These are phyloP conservation scores for Dasysyrphus tricinctus DNA, from an alignment of 2,888 invertebrate species.

Conservation along the genomic window DNA sequence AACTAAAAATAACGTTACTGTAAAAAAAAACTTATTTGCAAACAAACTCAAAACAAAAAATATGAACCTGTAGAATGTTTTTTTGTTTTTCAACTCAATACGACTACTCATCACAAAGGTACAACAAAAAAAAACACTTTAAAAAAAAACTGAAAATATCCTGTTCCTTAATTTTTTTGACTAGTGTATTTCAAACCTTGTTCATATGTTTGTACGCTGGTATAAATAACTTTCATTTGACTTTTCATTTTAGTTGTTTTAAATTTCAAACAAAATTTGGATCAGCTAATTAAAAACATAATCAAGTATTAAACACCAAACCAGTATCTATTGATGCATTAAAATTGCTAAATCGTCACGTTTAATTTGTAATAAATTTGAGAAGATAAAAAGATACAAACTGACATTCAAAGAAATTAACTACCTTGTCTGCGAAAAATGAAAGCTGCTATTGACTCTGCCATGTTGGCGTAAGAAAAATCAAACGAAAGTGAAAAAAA, in stretches of 20 bases:
- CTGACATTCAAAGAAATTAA: constrained; percentile 11
- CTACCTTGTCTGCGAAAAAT: constrained; percentile 32
- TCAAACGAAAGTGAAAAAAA: constrained; percentile 57
- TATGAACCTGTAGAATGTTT: too few relatives aligned
- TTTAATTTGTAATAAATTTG: constrained; percentile 1
- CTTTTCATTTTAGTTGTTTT: neutral
- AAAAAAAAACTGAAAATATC: too few relatives aligned
- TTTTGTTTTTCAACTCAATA: too few relatives aligned
- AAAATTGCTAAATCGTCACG: neutral
- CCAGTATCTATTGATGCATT: constrained; percentile 2
- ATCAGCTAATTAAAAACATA: constrained; percentile 1
- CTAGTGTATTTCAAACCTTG: too few relatives aligned
- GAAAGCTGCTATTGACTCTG: constrained; percentile 37
- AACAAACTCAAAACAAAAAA: too few relatives aligned
- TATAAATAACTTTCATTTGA: neutral
- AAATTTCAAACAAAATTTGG: neutral
- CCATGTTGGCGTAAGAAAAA: neutral
- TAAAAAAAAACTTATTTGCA: too few relatives aligned
- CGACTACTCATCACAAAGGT: too few relatives aligned
- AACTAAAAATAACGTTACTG: too few relatives aligned
- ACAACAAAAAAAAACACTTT: too few relatives aligned
- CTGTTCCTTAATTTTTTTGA: too few relatives aligned
- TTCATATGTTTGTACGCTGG: neutral
- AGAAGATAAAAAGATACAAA: constrained; percentile 19
- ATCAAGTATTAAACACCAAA: neutral